phyloP scores from a whole-genome alignment of 2,113 vertebrate genomes.

The Corythornis madagascariensis region DNA sequence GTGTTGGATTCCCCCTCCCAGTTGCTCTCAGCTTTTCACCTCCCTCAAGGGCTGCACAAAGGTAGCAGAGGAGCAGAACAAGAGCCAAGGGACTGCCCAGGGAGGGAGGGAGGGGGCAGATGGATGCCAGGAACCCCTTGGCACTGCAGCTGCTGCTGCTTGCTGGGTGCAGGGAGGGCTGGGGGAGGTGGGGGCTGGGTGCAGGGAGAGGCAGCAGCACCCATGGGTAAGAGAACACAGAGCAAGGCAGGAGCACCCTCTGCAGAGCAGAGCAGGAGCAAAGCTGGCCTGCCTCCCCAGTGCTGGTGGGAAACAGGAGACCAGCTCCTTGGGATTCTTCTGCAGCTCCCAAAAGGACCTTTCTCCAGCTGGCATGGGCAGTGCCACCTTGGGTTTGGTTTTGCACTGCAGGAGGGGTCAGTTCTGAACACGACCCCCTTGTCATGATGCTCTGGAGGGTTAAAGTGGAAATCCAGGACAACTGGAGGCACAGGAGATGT shows the following conservation, averaged over 20 bases:
- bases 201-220: neutral
- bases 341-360: fast-evolving
- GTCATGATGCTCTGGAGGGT: neutral
- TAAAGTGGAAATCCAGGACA: neutral
- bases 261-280: neutral
- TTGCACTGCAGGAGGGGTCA: neutral
- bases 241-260: neutral
- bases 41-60: neutral
- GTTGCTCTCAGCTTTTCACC: neutral
- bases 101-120: too few species aligned
- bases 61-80: neutral
- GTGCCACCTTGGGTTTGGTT: fast-evolving
- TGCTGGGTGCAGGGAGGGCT: neutral
- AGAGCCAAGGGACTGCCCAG: neutral
- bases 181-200: neutral
- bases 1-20: neutral
- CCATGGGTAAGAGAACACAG: neutral
- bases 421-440: neutral
- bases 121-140: neutral
- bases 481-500: fast-evolving
- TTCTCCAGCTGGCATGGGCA: neutral
- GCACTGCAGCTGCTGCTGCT: neutral
- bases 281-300: fast-evolving
- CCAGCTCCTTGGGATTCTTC: too few species aligned
- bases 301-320: fast-evolving